Evolutionary conservation across 2,888 invertebrate genomes (phyloP).

Genomic region (Sycophila texana): DNA sequence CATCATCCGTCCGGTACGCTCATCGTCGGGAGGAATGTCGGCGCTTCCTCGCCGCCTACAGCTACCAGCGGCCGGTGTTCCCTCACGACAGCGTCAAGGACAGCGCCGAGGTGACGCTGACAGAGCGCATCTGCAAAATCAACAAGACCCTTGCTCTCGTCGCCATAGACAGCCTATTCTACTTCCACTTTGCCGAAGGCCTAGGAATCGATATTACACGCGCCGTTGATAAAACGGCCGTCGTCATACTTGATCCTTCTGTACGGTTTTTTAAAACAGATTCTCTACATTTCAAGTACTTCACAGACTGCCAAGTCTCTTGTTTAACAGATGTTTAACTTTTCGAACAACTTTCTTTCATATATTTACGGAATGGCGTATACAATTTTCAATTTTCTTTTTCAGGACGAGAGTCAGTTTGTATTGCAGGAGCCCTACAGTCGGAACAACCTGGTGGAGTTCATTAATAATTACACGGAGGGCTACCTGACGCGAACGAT

Average conservation of each 20-base stretch:
- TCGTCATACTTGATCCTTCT: constrained; percentile 84
- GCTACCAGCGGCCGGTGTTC: constrained; percentile 69
- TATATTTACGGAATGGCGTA: background rate
- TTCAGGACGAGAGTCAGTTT: constrained; percentile 84
- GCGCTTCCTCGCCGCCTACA: constrained; percentile 68
- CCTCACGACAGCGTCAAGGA: constrained; percentile 63
- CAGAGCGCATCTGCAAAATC: constrained; percentile 68
- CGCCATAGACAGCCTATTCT: constrained; percentile 85
- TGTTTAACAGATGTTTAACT: too few species aligned
- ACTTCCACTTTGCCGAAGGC: constrained; percentile 85
- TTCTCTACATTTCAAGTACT: background rate
- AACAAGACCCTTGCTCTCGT: constrained; percentile 81
- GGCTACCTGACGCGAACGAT: constrained; percentile 74
- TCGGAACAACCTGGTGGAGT: constrained; percentile 73
- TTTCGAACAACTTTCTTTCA: too few species aligned
- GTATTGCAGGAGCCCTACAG: constrained; percentile 77
- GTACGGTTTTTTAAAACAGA: constrained; percentile 72
- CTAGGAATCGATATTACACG: constrained; percentile 83
- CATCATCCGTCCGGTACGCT: constrained; percentile 76
- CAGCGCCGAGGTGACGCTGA: constrained; percentile 58
- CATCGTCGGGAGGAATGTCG: constrained; percentile 65
- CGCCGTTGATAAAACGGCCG: constrained; percentile 80
- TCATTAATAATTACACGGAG: constrained; percentile 77
- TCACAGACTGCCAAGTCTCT: too few species aligned
- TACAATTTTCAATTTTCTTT: constrained; percentile 23